Conservation (phyloP, 1,140 invertebrate species). For the Drosophila mayri region DNA sequence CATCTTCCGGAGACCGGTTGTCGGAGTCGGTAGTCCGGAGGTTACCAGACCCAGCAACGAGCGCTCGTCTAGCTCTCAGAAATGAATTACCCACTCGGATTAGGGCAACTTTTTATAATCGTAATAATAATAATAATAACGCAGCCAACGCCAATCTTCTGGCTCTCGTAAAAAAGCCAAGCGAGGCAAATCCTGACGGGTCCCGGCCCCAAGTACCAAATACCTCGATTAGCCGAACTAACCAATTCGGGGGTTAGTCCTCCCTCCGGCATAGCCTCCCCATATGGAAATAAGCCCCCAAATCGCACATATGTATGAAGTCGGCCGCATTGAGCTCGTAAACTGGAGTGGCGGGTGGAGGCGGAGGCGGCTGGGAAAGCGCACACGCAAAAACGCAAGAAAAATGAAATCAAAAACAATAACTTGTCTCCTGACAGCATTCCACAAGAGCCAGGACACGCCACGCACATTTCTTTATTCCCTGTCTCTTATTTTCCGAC, state of each 20-base stretch:
- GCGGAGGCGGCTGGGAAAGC: conserved; percentile 30
- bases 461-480: conserved; percentile 65
- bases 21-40: conserved; percentile 6
- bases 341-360: conserved; percentile 37
- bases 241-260: conserved; percentile 60
- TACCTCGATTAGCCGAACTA: conserved; percentile 80
- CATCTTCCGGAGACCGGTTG: conserved; percentile 29
- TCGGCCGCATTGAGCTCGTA: conserved; percentile 37
- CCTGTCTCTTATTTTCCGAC: background rate
- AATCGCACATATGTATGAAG: conserved; percentile 52
- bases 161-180: conserved; percentile 41
- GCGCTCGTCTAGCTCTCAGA: conserved; percentile 50
- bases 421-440: conserved; percentile 82
- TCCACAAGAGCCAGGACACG: conserved; percentile 71
- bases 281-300: conserved; percentile 75
- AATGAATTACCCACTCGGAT: conserved; percentile 59
- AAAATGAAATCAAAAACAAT: conserved; percentile 84
- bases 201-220: conserved; percentile 53
- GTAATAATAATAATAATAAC: conserved; percentile 62
- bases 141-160: conserved; percentile 58
- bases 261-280: conserved; percentile 23
- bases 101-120: conserved; percentile 69
- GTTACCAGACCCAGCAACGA: background rate
- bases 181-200: conserved; percentile 61
- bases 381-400: conserved; percentile 58